These are phyloP conservation scores for Phoeniculus purpureus DNA, from an alignment of 2,797 vertebrate species.

Conservation along the genomic window DNA sequence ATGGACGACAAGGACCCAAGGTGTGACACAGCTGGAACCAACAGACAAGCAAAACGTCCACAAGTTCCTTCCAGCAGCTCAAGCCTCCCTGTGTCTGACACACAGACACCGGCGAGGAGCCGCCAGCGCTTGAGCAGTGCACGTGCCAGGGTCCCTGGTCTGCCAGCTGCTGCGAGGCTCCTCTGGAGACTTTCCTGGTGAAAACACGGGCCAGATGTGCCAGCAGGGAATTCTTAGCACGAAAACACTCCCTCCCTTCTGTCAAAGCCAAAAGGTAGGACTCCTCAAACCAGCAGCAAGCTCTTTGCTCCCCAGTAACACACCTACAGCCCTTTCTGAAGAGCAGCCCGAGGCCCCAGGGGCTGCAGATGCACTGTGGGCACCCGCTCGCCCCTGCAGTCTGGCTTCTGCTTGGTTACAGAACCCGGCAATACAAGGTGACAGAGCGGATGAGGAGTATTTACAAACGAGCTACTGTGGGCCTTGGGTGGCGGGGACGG, in stretches of 20 bases:
- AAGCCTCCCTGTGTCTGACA: background rate
- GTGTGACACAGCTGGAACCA: constrained; percentile 13
- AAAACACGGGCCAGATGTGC: constrained; percentile 28
- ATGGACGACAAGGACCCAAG: background rate
- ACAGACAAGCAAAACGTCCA: background rate
- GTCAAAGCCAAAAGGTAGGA: constrained; percentile 60
- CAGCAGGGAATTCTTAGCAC: constrained; percentile 56
- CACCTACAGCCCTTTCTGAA: constrained; percentile 74
- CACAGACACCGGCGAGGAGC: background rate
- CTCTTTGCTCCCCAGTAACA: constrained; percentile 82
- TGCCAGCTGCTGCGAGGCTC: constrained; percentile 1
- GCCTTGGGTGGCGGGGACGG: constrained; percentile 59
- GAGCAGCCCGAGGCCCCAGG: constrained; percentile 54
- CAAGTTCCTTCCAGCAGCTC: background rate
- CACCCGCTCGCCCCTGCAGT: constrained; percentile 72
- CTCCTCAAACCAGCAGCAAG: constrained; percentile 76
- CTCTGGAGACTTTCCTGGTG: background rate
- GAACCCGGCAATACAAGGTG: constrained; percentile 81
- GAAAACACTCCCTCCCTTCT: constrained; percentile 69
- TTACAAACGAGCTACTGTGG: constrained; percentile 77
- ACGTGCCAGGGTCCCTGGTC: background rate
- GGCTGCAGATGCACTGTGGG: constrained; percentile 82
- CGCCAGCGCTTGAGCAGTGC: background rate
- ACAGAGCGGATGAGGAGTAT: constrained; percentile 74
- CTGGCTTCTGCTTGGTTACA: constrained; percentile 66